Evolutionary conservation across 2,113 vertebrate species (phyloP).

Genomic region (Grantiella picta): DNA sequence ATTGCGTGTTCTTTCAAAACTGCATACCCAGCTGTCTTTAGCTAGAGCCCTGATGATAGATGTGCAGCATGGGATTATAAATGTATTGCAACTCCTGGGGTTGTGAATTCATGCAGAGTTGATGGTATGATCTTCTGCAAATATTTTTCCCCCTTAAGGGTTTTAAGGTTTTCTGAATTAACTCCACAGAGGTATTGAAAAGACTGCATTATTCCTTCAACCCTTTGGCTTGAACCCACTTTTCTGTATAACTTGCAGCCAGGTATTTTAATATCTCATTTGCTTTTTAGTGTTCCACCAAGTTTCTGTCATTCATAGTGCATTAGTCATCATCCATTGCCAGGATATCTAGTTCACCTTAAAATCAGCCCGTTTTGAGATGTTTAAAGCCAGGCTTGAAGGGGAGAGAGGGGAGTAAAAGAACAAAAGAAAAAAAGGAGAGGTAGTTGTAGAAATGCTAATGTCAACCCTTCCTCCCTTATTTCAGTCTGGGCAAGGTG

Average conservation of each 20-base stretch:
- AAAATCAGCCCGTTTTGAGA: neutral
- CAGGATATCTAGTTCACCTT: conserved; percentile 2
- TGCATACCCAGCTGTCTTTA: neutral
- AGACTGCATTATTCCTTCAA: conserved; percentile 9
- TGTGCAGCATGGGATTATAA: neutral
- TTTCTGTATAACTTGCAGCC: neutral
- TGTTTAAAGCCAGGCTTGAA: conserved; percentile 1
- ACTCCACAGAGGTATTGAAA: neutral
- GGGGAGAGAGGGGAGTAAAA: neutral
- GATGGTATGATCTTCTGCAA: neutral
- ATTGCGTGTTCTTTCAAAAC: neutral
- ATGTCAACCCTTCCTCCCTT: neutral
- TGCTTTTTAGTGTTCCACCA: conserved; percentile 25
- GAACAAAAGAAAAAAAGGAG: neutral
- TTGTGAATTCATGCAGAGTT: neutral
- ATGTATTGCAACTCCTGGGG: neutral
- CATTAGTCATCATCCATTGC: conserved; percentile 38
- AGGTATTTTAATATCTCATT: conserved; percentile 18
- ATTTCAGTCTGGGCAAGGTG: neutral
- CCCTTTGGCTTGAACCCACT: neutral
- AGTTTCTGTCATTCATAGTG: conserved; percentile 42
- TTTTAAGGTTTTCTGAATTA: conserved; percentile 16
- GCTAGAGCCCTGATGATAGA: neutral
- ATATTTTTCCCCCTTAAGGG: neutral
- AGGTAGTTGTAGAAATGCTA: neutral